Conservation (phyloP, 2,888 invertebrate genomes). For the Lochmaea capreae region DNA sequence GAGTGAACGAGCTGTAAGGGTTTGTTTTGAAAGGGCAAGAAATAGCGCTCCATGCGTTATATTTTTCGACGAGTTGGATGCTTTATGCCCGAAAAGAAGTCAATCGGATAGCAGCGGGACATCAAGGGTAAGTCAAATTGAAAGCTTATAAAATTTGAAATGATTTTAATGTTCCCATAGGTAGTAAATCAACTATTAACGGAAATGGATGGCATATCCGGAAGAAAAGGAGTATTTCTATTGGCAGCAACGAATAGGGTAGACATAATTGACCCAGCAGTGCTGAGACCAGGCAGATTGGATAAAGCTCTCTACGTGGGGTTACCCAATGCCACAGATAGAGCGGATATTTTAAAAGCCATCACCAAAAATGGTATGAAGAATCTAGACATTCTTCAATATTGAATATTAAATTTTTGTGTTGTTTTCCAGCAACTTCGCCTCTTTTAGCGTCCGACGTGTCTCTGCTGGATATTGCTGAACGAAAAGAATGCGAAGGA, state of each 20-base stretch:
- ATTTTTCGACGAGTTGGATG: conserved; percentile 98
- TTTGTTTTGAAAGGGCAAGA: conserved; percentile 92
- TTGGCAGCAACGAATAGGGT: conserved; percentile 97
- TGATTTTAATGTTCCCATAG: conserved; percentile 2
- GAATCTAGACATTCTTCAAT: background rate
- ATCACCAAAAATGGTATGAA: conserved; percentile 75
- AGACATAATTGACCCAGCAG: conserved; percentile 96
- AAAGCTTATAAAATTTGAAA: background rate
- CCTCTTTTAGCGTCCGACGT: conserved; percentile 84
- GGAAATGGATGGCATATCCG: conserved; percentile 98
- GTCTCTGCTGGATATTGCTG: conserved; percentile 77
- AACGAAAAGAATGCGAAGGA: conserved; percentile 75
- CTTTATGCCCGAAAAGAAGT: conserved; percentile 87
- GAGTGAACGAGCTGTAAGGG: conserved; percentile 96
- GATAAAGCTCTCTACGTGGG: conserved; percentile 93
- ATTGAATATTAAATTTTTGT: background rate
- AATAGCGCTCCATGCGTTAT: conserved; percentile 98
- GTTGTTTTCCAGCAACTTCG: conserved; percentile 78
- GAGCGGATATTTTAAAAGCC: conserved; percentile 88
- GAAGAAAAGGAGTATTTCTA: conserved; percentile 91
- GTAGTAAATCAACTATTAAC: conserved; percentile 97
- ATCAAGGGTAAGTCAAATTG: conserved; percentile 27
- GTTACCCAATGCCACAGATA: conserved; percentile 82
- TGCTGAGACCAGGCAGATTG: conserved; percentile 88
- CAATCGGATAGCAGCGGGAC: conserved; percentile 28